phyloP scores from a whole-genome alignment of 1,140 invertebrate genomes.

The Philaenus spumarius region DNA sequence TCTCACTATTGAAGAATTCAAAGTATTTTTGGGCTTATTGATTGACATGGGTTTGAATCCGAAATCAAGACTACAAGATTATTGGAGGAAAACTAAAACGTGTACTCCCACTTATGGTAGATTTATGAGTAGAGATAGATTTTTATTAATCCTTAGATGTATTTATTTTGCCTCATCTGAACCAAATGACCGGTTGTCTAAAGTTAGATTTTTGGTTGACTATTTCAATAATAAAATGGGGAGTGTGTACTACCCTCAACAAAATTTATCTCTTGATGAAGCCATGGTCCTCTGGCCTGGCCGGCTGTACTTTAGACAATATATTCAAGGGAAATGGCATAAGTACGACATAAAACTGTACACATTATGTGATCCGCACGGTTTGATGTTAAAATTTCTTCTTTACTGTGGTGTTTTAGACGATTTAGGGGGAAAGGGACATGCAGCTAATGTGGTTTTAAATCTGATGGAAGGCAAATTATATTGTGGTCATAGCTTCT shows the following conservation, averaged over 20 bases:
- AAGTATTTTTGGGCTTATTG: too few relatives aligned
- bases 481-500: constrained; percentile 11
- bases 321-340: constrained; percentile 33
- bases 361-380: constrained; percentile 23
- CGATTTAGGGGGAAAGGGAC: constrained; percentile 17
- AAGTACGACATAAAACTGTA: constrained; percentile 33
- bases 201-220: constrained; percentile 16
- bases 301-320: constrained; percentile 31
- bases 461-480: constrained; percentile 12
- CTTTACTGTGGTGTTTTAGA: constrained; percentile 23
- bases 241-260: constrained; percentile 27
- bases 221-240: constrained; percentile 30
- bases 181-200: background rate
- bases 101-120: background rate
- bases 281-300: constrained; percentile 34
- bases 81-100: background rate
- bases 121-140: constrained; percentile 13
- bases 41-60: too few relatives aligned
- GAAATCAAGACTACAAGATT: too few relatives aligned
- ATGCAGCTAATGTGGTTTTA: constrained; percentile 15
- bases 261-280: constrained; percentile 31
- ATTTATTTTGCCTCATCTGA: constrained; percentile 6
- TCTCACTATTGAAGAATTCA: too few relatives aligned
- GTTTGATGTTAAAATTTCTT: constrained; percentile 22
- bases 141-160: constrained; percentile 11